Conservation (phyloP, 2,113 vertebrate species). For the Manacus vitellinus region DNA sequence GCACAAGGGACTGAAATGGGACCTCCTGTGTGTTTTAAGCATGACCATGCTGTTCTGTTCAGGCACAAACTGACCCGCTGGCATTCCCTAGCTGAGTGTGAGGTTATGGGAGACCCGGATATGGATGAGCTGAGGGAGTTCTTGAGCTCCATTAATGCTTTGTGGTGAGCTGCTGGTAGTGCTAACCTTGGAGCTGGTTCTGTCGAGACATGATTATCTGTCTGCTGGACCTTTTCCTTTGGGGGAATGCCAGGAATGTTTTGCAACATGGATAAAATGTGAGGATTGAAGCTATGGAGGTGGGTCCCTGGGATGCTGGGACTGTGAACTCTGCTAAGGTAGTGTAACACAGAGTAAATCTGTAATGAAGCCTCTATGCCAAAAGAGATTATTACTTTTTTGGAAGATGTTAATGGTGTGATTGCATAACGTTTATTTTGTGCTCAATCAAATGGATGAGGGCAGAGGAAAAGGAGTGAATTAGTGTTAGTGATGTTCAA, state of each 20-base stretch:
- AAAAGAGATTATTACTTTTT: slow-evolving; percentile 19
- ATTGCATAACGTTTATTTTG: slow-evolving; percentile 39
- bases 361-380: slow-evolving; percentile 21
- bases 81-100: background rate
- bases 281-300: background rate
- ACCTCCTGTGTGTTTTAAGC: background rate
- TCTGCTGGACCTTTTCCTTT: slow-evolving; percentile 30
- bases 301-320: slow-evolving; percentile 1
- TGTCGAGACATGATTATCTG: background rate
- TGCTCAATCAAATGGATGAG: slow-evolving; percentile 31
- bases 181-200: background rate
- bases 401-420: slow-evolving; percentile 19
- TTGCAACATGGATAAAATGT: slow-evolving; percentile 10
- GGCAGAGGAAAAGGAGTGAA: slow-evolving; percentile 37
- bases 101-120: background rate
- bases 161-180: slow-evolving; percentile 19
- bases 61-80: background rate
- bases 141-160: background rate
- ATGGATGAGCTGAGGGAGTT: background rate
- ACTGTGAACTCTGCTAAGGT: slow-evolving; percentile 6
- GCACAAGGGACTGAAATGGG: background rate
- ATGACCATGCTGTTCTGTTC: background rate
- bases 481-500: slow-evolving; percentile 43
- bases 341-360: background rate
- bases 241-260: background rate